These are phyloP conservation scores for Eupithecia pulchellata DNA, from an alignment of 2,888 invertebrate species.

Conservation along the genomic window DNA sequence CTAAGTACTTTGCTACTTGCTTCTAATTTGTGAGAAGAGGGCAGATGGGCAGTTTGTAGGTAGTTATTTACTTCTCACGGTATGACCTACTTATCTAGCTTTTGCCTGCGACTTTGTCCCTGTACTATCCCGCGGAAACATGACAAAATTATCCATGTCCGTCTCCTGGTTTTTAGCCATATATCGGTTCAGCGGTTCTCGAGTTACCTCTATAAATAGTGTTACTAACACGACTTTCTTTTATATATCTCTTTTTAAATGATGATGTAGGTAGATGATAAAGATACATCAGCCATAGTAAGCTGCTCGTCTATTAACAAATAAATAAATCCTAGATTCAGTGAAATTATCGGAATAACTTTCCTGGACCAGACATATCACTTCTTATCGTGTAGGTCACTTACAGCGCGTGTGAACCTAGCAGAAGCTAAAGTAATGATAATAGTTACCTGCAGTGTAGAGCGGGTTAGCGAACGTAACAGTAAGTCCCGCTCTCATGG, in stretches of 20 bases:
- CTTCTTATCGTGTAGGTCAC: neutral
- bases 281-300: too few species aligned
- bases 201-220: too few species aligned
- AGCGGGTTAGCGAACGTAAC: constrained; percentile 90
- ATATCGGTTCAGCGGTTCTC: too few species aligned
- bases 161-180: too few species aligned
- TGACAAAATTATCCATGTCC: too few species aligned
- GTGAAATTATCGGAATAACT: neutral
- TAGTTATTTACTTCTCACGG: neutral
- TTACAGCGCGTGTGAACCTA: neutral
- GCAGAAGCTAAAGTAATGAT: constrained; percentile 7
- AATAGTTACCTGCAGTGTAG: constrained; percentile 86
- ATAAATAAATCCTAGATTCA: neutral
- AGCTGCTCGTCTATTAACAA: too few species aligned
- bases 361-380: neutral
- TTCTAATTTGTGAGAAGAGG: neutral
- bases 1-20: neutral
- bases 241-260: too few species aligned
- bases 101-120: too few species aligned
- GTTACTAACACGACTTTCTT: too few species aligned
- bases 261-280: too few species aligned
- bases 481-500: constrained; percentile 87
- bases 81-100: neutral
- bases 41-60: neutral
- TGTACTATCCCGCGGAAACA: too few species aligned